Conservation (phyloP, 2,113 vertebrate species). For the Neopipo cinnamomea region DNA sequence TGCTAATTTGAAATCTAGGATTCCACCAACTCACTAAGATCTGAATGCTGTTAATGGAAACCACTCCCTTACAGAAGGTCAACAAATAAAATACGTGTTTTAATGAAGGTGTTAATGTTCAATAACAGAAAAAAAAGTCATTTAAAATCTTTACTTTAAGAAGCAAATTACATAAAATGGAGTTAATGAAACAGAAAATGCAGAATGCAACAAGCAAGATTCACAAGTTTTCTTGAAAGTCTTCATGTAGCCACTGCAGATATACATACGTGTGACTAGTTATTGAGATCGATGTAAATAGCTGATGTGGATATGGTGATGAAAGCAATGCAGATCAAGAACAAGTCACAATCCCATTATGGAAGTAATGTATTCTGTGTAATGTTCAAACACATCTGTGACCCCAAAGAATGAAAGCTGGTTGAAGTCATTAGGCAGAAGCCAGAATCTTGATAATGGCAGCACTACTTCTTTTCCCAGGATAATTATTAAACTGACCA, state of each 20-base stretch:
- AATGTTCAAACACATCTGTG: background rate
- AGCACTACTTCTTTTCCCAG: background rate
- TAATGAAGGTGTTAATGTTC: background rate
- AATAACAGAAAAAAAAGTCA: background rate
- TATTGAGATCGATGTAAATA: constrained; percentile 3
- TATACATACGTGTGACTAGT: background rate
- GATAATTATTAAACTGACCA: constrained; percentile 28
- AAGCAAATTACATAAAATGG: background rate
- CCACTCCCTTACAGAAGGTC: background rate
- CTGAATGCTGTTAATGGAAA: background rate
- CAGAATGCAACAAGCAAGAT: background rate
- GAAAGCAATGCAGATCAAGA: constrained; percentile 10
- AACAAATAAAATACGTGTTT: background rate
- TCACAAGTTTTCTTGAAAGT: background rate
- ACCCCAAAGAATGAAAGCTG: background rate
- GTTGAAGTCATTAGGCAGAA: constrained; percentile 21
- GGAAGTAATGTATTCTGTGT: background rate
- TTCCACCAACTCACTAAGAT: background rate
- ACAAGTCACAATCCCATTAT: background rate
- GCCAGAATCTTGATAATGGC: background rate
- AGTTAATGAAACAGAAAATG: background rate
- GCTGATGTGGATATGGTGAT: background rate
- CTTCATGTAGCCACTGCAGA: background rate
- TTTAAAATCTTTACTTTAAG: background rate
- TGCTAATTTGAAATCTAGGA: background rate